Base-by-base conservation (phyloP, 2,797 vertebrate species). In the Streptopelia turtur region DNA sequence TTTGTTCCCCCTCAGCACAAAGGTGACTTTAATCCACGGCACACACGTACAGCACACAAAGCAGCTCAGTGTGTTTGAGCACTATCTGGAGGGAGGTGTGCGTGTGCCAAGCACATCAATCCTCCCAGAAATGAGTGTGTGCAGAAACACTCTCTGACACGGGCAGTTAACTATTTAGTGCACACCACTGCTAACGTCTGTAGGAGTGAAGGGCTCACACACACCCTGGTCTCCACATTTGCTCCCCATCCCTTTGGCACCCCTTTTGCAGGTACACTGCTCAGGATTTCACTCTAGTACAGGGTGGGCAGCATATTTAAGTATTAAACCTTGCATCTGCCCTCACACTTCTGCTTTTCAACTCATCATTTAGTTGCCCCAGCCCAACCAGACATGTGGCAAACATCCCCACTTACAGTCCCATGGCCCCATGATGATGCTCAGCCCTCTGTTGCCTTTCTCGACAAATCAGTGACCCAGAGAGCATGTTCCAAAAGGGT, bases 61-160 rank as follows among this genome's bases (percentile, higher is more conserved):
- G 93, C 79, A 63, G 61, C 83, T 75, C 90, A 3, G 25, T 94
- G 95, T 77, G 57, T 61, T 3, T 16, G 63, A 13, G 93, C 50
- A 0, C 93, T 91, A 9, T 87, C 90, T 82, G 89, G 15, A 88
- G 87, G 69, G 89, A 75, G 45, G 52, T 8, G 61, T 41, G 79
- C 57, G 1, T 30, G 66, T 88, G 90, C 94, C 95, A 95, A 87
- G 70, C 79, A 86, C 91, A 94, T 72, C 94, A 86, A 25, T 61
- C 78, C 94, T 78, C 33, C 2, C 0, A 3, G 41, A 23, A 55
- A 24, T 4, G 2, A 30, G 47, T 3, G 57, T 10, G 28, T 7
- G 5, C 16, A 3, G 27, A 22, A 81, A 20, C 17, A 8, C 55
- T 10, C 0, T 4, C 52, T 13, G 79, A 60, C 93, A 81, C 1